Conservation (phyloP, 2,113 vertebrate genomes). For the Coracopsis vasa region DNA sequence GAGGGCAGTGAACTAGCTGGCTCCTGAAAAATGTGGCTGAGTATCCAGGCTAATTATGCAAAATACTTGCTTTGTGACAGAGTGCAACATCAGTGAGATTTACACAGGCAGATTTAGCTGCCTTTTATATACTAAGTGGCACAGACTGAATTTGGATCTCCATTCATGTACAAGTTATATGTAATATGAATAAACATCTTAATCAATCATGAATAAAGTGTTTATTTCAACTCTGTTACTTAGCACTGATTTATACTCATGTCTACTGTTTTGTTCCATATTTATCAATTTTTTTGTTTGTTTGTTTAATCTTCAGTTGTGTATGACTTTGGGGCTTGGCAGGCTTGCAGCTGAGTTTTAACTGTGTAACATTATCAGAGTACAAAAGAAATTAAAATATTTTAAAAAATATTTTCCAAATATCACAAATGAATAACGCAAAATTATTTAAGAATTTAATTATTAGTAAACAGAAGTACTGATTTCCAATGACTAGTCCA, state of each 20-base stretch:
- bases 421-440: neutral
- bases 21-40: constrained; percentile 16
- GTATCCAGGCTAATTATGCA: constrained; percentile 41
- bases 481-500: neutral
- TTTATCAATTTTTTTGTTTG: neutral
- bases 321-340: neutral
- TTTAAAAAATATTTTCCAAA: neutral
- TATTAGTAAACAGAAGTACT: neutral
- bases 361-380: neutral
- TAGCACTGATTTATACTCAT: neutral
- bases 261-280: neutral
- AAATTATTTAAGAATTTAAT: neutral
- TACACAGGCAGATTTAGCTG: constrained; percentile 9
- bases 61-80: constrained; percentile 27
- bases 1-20: constrained; percentile 25
- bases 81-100: constrained; percentile 16
- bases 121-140: neutral
- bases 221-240: neutral
- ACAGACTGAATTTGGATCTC: neutral
- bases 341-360: neutral
- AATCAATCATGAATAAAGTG: neutral
- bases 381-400: neutral
- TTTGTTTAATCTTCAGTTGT: neutral
- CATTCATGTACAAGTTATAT: neutral
- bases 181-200: neutral